Conservation (phyloP, 2,113 vertebrate species). For the cattle (Bos taurus) region ARS-UCD2.0 NC_037340.1:60844001-60844500, state of each 20-base stretch:
- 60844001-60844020: not conserved
- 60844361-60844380: not conserved
- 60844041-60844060: not conserved
- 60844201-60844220: not conserved
- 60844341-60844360: not conserved
- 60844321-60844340: not conserved
- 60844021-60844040: not conserved
- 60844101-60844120: not conserved
- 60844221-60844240: not conserved
- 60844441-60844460: not conserved
- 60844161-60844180: not conserved
- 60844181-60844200: not conserved
- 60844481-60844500: not conserved
- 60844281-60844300: not conserved
- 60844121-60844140: not conserved
- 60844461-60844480: not conserved
- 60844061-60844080: not conserved
- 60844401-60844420: not conserved
- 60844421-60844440: not conserved
- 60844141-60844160: not conserved
- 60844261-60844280: not conserved
- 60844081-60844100: not conserved
- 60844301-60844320: not conserved
- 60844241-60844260: not conserved
- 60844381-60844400: not conserved